Base-by-base conservation (phyloP, 1,140 invertebrate genomes). In the Drosophila carrolli region DNA sequence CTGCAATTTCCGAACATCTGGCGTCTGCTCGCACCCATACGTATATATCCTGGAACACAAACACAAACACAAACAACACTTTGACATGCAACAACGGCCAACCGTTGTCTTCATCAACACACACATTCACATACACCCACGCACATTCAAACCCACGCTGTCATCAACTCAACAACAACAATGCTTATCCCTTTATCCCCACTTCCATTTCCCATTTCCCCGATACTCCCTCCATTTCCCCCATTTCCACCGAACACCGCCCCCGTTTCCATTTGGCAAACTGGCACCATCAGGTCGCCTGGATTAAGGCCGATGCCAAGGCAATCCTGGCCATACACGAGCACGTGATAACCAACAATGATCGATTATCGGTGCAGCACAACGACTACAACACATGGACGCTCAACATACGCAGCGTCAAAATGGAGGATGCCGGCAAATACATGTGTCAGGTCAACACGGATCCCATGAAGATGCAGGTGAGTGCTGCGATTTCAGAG, bases 361-460 rank as follows among this genome's bases (percentile, higher is more conserved):
- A 96, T 55, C 94, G 96, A 80, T 94, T 97, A 81, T 95, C 95
- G 63, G 97, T 97, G 54, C 96, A 96, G n/a, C 96, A 97, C 93
- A 97, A 95, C 91, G 96, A 97, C 93, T 95, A 94, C 93, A 96
- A 97, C 85, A 97, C 96, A 75, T 98, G 97, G 97, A 97, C 96
- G 44, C 94, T 98, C 55, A 96, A 96, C 92, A 97, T 98, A 81
- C 94, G 95, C 72, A 94, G 95, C 73, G 97, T 97, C 43, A 95
- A 96, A 83, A 94, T 96, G 79, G 96, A 96, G 83, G 97, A 98
- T 93, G 93, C 96, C 44, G 97, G 97, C 68, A 95, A 96, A 83
- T 97, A 97, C 90, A 98, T 98, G 96, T 98, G 97, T 93, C 97
- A 98, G 94, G 96, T 98, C 83, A 98, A 98, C 92, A 97, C 97